Base-by-base conservation (phyloP, 2,113 vertebrate genomes). In the Bambusicola thoracicus region DNA sequence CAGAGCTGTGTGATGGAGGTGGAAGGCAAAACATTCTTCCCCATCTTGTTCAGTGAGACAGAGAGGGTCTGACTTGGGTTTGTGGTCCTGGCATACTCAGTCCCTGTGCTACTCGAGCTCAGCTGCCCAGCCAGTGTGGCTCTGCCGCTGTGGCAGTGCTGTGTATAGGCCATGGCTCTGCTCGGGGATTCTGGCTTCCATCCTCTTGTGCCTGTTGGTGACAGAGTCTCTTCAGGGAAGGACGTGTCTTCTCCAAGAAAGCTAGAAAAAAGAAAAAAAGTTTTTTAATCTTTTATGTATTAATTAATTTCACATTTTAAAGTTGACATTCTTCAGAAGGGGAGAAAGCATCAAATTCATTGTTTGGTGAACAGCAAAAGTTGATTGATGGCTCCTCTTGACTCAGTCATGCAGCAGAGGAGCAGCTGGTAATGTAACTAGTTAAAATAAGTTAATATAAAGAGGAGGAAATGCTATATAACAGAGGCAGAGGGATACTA, bases 381-480 rank as follows among this genome's bases (percentile, higher is more conserved):
- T 14, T 93, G 76, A 92, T 90, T 94, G 88, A 86, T 67, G 30
- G 11, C 32, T 81, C 65, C 48, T 91, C 92, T 85, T 81, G 70
- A 65, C 36, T 79, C 0, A 0, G 75, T 58, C 41, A 40, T 44
- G 58, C 8, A 7, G 58, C 32, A 86, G 85, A 85, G 51, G 32
- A 93, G 72, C 94, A 95, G 87, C 85, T 95, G 90, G 81, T 65
- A 95, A 89, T 66, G 81, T 3, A 15, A 68, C 66, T 38, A 75
- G 48, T 92, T 83, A 43, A 94, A 83, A 17, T 30, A 51, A 51
- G 66, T 81, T 85, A 81, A 93, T 84, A 85, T 72, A 55, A 83
- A 92, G 86, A 63, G 55, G 30, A 94, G 68, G 90, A 90, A 92
- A 91, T 61, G 87, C 84, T 83, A 77, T 87, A 63, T 77, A 91